Conservation (phyloP, 2,888 invertebrate species). For the Malachius bipustulatus region DNA sequence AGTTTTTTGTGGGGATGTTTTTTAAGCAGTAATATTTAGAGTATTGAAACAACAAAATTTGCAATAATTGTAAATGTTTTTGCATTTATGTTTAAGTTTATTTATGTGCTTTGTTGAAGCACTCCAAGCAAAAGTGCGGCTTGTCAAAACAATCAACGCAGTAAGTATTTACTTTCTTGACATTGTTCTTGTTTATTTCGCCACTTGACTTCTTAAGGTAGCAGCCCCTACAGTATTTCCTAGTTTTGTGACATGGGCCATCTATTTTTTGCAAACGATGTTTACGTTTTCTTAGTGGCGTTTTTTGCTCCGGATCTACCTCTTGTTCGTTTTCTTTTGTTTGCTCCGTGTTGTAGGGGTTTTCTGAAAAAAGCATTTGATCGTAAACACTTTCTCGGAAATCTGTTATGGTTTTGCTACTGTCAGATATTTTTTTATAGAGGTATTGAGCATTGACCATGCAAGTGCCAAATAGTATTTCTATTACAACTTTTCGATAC, state of each 20-base stretch:
- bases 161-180: background rate
- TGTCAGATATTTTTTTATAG: background rate
- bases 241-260: background rate
- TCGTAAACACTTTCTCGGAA: constrained; percentile 3
- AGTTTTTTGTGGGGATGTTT: background rate
- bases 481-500: constrained; percentile 13
- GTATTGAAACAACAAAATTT: too few species aligned
- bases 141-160: background rate
- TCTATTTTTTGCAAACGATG: background rate
- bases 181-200: background rate
- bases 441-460: constrained; percentile 1
- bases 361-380: background rate
- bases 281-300: background rate
- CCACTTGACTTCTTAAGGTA: background rate
- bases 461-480: constrained; percentile 10
- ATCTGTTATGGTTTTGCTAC: background rate
- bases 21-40: background rate
- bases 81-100: background rate
- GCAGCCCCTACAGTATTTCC: background rate
- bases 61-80: background rate
- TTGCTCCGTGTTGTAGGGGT: background rate
- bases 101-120: constrained; percentile 1
- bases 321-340: too few species aligned
- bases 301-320: background rate
- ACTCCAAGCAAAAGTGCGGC: background rate